Evolutionary conservation across 30 jellyfish, hydroid and myxozoan species (phyloP).

Genomic region (Turritopsis rubra): DNA sequence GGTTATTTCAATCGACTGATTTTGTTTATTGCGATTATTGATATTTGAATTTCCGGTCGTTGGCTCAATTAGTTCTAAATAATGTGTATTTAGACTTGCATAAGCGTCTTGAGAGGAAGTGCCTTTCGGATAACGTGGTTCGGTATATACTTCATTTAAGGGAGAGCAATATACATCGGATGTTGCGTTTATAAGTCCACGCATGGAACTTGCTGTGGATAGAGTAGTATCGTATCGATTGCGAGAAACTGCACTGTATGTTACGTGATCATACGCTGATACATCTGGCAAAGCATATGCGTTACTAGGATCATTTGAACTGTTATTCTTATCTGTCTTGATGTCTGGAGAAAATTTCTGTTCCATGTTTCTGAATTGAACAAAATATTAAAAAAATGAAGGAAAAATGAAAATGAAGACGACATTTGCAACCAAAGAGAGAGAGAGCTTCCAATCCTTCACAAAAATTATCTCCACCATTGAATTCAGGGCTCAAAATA

Average conservation of each 20-base stretch:
- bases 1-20: background rate
- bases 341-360: background rate
- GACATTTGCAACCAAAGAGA: too few relatives aligned
- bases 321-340: background rate
- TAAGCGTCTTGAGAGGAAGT: background rate
- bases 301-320: background rate
- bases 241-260: background rate
- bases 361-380: background rate
- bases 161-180: background rate
- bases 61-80: background rate
- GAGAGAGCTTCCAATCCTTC: too few relatives aligned
- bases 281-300: background rate
- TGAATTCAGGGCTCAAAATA: too few relatives aligned
- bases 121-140: background rate
- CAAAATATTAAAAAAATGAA: too few relatives aligned
- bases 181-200: background rate
- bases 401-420: too few relatives aligned
- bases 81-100: background rate
- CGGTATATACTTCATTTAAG: background rate
- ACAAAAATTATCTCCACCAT: too few relatives aligned
- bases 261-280: background rate
- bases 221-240: background rate
- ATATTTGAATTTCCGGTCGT: background rate
- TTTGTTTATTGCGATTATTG: background rate
- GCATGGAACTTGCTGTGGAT: background rate